Base-by-base conservation (phyloP, 2,797 vertebrate species). In the Muscicapa striata region DNA sequence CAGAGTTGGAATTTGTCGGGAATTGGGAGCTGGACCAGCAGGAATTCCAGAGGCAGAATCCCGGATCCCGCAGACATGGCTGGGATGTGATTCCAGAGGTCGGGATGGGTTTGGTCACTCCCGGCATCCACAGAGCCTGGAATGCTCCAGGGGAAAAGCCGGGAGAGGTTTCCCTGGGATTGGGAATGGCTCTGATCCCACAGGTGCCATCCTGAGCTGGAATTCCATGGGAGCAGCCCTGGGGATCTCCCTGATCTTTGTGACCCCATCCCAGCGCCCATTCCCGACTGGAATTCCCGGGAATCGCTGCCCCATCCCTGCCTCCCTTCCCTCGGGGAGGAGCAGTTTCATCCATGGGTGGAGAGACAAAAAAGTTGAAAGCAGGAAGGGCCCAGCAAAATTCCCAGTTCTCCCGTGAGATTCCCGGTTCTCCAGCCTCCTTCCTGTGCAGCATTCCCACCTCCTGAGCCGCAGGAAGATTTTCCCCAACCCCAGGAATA, bases 291-390 rank as follows among this genome's bases (percentile, higher is more conserved):
- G 27, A 27, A 52, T 64, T 29, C 34, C 49, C 41, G 16, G 69
- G 59, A n/a, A 64, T 48, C 7, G 10, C 43, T 40, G 68, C 11
- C 13, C n/a, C 73, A 7, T 24, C 38, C 68, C 51, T 18, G 82
- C 67, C 69, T 90, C 82, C 90, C 74, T 80, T 84, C 2, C 2
- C 70, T 58, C 45, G 23, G 76, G 86, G 89, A 80, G 90, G 77
- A 82, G 84, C 70, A 48, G 68, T 48, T 95, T 52, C 75, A 87
- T 62, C 80, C 88, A 26, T 22, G 92, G 93, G 92, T 55, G 89
- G 84, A 90, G 74, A 89, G 62, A 82, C 62, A 92, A 90, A 94
- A 62, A 73, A 80, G 70, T 49, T 74, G 88, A 90, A 90, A 96
- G 75, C 9, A 67, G 87, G 43, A 41, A 58, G 27, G 84, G 92